Evolutionary conservation across 2,113 vertebrate genomes (phyloP).

Genomic region (Laticauda laticaudata): DNA sequence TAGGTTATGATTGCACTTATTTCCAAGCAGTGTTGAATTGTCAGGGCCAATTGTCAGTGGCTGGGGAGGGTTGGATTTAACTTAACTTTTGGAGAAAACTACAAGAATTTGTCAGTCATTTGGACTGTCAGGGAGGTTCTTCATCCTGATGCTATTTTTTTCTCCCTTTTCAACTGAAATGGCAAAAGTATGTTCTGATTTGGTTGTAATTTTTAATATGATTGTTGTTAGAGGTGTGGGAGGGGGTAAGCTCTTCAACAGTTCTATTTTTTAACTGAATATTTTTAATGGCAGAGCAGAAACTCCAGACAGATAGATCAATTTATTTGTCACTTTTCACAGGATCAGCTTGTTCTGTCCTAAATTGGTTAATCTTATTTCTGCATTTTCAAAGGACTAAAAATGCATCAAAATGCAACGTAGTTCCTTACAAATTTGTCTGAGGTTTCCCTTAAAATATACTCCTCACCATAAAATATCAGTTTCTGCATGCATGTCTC

Average conservation of each 20-base stretch:
- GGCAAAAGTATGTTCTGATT: slow-evolving; percentile 52
- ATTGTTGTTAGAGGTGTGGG: background rate
- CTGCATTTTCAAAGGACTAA: background rate
- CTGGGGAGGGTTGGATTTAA: slow-evolving; percentile 68
- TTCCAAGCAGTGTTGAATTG: slow-evolving; percentile 75
- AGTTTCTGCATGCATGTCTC: background rate
- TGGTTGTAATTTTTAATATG: background rate
- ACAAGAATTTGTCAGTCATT: slow-evolving; percentile 80
- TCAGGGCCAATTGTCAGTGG: slow-evolving; percentile 62
- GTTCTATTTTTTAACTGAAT: background rate
- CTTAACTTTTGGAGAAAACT: slow-evolving; percentile 83
- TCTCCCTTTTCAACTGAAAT: slow-evolving; percentile 63
- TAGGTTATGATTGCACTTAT: slow-evolving; percentile 80
- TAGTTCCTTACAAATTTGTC: background rate
- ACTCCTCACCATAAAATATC: background rate
- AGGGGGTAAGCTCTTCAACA: background rate
- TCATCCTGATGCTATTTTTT: slow-evolving; percentile 69
- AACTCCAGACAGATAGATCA: background rate
- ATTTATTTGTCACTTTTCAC: background rate
- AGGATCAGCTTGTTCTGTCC: background rate
- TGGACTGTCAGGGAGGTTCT: slow-evolving; percentile 70
- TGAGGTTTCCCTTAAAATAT: background rate
- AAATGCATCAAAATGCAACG: background rate
- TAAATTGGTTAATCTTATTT: background rate
- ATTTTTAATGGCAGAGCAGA: background rate